Evolutionary conservation across 1,140 invertebrate species (phyloP).

Genomic region (Drosophila bocki): DNA sequence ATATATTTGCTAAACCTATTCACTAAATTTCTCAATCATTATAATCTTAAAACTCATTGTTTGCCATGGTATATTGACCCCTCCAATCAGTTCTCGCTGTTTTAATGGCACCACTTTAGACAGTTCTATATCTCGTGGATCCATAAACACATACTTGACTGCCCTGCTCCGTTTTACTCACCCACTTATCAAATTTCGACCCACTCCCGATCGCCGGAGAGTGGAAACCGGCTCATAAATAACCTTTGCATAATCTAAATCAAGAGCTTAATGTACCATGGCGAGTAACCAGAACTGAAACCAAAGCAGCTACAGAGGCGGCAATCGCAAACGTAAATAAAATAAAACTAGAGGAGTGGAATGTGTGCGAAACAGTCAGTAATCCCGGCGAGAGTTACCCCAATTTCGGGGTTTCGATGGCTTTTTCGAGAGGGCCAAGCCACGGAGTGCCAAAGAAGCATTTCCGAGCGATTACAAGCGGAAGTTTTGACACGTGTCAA

Average conservation of each 20-base stretch:
- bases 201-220: constrained; percentile 31
- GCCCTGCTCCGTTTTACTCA: constrained; percentile 18
- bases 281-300: constrained; percentile 40
- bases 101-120: constrained; percentile 31
- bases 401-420: constrained; percentile 63
- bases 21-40: background rate
- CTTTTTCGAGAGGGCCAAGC: constrained; percentile 59
- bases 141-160: constrained; percentile 50
- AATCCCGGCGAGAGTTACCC: constrained; percentile 72
- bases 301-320: constrained; percentile 1
- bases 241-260: constrained; percentile 83
- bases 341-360: constrained; percentile 33
- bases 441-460: constrained; percentile 73
- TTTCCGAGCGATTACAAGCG: constrained; percentile 82
- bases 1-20: background rate
- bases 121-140: constrained; percentile 32
- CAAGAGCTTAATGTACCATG: constrained; percentile 78
- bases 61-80: constrained; percentile 33
- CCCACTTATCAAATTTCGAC: constrained; percentile 35
- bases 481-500: constrained; percentile 85
- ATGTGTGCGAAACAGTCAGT: constrained; percentile 42
- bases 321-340: constrained; percentile 37
- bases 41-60: background rate
- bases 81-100: constrained; percentile 23
- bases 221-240: constrained; percentile 58